Evolutionary conservation across 2,113 vertebrate species (phyloP).

Genomic region (Chauna torquata): DNA sequence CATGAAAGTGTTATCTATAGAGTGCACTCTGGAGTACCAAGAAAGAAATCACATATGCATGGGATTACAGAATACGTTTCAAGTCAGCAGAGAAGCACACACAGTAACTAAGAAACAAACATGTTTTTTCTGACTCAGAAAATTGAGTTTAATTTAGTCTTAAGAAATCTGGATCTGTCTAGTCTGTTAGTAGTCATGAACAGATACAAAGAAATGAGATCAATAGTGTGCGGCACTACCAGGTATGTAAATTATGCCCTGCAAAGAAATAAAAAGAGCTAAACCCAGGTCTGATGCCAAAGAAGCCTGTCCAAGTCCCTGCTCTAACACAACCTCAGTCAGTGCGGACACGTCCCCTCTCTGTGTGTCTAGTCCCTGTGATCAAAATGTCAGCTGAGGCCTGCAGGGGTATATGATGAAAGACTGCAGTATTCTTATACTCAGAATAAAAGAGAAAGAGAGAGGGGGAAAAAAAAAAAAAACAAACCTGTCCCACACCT

Average conservation of each 20-base stretch:
- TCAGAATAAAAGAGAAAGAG: not conserved
- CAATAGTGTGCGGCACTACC: not conserved
- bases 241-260: not conserved
- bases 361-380: not conserved
- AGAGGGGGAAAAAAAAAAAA: fast-evolving
- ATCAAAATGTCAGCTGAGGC: not conserved
- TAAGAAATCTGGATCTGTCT: constrained; percentile 33
- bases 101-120: constrained; percentile 69
- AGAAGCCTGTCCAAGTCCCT: not conserved
- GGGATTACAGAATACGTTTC: constrained; percentile 67
- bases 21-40: constrained; percentile 61
- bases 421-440: not conserved
- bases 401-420: not conserved
- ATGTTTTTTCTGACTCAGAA: constrained; percentile 59
- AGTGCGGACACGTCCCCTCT: not conserved
- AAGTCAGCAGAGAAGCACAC: constrained; percentile 60
- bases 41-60: constrained; percentile 70
- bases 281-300: not conserved
- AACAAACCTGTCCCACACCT: not conserved
- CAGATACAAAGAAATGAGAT: not conserved
- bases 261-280: not conserved
- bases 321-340: not conserved
- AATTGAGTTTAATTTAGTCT: constrained; percentile 55
- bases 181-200: not conserved
- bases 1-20: constrained; percentile 71